These are phyloP conservation scores for Oxytorus armatus DNA, from an alignment of 2,888 invertebrate genomes.

Conservation along the genomic window DNA sequence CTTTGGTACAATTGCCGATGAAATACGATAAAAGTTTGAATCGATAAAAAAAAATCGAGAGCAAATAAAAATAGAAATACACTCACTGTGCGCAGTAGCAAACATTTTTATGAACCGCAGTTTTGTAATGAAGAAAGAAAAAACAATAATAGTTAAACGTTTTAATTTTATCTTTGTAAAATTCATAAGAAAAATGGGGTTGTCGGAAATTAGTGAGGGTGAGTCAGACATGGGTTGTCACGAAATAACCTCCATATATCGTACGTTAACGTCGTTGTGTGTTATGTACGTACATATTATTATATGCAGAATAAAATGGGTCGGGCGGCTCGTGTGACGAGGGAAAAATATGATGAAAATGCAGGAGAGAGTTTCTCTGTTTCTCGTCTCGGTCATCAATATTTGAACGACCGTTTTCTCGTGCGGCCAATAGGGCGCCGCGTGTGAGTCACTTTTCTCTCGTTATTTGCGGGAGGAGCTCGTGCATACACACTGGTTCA, in stretches of 20 bases:
- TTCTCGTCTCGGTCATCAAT: slow-evolving; percentile 53
- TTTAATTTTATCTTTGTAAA: too few relatives aligned
- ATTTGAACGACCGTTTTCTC: slow-evolving; percentile 61
- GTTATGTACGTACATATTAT: too few relatives aligned
- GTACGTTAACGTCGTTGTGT: too few relatives aligned
- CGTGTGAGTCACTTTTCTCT: slow-evolving; percentile 62
- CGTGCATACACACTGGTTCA: slow-evolving; percentile 26
- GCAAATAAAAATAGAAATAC: background rate
- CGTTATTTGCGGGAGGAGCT: slow-evolving; percentile 56
- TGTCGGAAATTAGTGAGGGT: background rate
- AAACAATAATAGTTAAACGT: too few relatives aligned
- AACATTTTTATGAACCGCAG: background rate
- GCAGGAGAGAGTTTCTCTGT: slow-evolving; percentile 13
- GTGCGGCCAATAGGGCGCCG: slow-evolving; percentile 29
- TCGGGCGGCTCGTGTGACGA: background rate
- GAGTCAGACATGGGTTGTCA: too few relatives aligned
- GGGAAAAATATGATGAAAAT: slow-evolving; percentile 23
- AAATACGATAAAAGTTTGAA: background rate
- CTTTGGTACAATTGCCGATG: too few relatives aligned
- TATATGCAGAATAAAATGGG: slow-evolving; percentile 21
- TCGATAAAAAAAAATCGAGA: background rate
- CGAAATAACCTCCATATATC: too few relatives aligned
- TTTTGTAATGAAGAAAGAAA: background rate
- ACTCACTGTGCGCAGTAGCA: background rate
- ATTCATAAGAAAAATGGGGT: background rate